Percentiles rank a stretch among this genome's conserved stretches.
Conservation (phyloP, 2,113 vertebrate genomes). For the Cyanoderma ruficeps region DNA sequence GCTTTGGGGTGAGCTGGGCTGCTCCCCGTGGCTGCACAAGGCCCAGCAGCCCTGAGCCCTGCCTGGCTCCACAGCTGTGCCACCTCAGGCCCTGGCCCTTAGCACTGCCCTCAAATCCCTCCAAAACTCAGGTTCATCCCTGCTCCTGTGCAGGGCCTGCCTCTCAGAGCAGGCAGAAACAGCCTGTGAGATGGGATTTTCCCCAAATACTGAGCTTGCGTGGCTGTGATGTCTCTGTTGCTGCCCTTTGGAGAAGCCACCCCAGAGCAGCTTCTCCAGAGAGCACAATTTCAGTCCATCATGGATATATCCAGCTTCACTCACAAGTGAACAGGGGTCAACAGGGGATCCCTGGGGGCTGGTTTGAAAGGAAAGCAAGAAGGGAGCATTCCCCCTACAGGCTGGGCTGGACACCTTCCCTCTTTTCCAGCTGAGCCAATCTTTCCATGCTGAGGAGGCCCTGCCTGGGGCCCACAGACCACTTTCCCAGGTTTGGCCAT, state of each 20-base stretch:
- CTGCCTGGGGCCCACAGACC: rapidly evolving
- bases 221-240: neutral
- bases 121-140: neutral
- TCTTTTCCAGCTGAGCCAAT: neutral
- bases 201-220: neutral
- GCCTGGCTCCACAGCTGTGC: rapidly evolving
- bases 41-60: rapidly evolving
- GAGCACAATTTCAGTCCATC: neutral
- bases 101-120: neutral
- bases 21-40: rapidly evolving
- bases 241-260: neutral
- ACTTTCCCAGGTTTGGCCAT: neutral
- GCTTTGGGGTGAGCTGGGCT: neutral
- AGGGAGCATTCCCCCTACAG: neutral
- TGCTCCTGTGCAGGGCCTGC: neutral
- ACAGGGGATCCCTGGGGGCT: neutral
- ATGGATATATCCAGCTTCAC: neutral
- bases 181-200: neutral
- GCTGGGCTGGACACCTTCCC: neutral
- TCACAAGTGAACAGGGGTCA: neutral
- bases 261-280: neutral
- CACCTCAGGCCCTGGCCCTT: neutral
- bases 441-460: rapidly evolving
- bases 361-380: neutral
- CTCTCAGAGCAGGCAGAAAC: neutral